Evolutionary conservation across 2,113 vertebrate species (phyloP), one percentile per base, ranked within the genome.

Genomic region (Corydoras maculifer): DNA sequence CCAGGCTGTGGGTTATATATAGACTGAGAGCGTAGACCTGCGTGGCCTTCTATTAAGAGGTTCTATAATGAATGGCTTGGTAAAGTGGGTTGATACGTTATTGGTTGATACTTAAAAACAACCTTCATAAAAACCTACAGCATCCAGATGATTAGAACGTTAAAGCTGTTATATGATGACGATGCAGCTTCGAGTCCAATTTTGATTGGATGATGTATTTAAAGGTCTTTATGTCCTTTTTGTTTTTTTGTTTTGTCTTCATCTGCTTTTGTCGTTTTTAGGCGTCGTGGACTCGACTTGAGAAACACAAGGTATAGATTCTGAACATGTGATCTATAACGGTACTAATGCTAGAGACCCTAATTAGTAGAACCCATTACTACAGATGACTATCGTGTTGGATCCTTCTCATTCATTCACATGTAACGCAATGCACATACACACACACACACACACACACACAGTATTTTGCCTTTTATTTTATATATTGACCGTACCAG

Each of bases 201-300:
- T 18, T n/a, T 25, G 13, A 15, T 43, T 58, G 25, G n/a, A 51
- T 59, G 13, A 53, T 53, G 13, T 32, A 14, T 32, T 14, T 29
- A 67, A 65, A 63, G 70, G 7, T 3, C 50, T 65, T 51, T 18
- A 32, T 68, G 68, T 32, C n/a, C 43, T 60, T 68, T 61, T 55
- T 43, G 55, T 51, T 53, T 48, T 69, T 30, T 84, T 80, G 86
- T 80, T 85, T 87, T 92, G 87, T 93, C 82, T 92, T 88, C 94
- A 88, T 95, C 84, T 92, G 89, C 84, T 90, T 84, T 25, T 25
- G 18, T 25, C 18, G 18, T 25, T 25, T 94, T 87, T 89, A 99
- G 97, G 97, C 94, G 86, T 99, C 96, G 77, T 99, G 97, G 97
- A 99, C 96, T 83, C 93, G 96, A 86, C 93, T 94, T 79, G 92